Base-by-base conservation (phyloP, 2,797 vertebrate genomes). In the Melanotaenia pygmaea region DNA sequence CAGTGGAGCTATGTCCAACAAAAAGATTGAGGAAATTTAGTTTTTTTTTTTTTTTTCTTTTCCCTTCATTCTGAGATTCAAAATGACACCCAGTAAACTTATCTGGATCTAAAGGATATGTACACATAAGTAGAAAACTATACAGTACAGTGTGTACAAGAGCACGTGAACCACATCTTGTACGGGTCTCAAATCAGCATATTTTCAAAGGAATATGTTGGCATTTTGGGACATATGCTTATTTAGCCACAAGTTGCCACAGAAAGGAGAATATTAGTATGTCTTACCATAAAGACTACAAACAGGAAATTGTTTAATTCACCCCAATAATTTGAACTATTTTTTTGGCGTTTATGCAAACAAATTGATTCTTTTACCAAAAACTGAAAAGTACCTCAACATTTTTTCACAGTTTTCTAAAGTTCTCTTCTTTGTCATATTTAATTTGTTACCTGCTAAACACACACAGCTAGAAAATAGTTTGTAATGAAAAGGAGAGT, bases 121-220 rank as follows among this genome's bases (percentile, higher is more conserved):
- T 82, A 84, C 78, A 84, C 50, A n/a, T 51, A 79, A 47, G 68
- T 81, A 88, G 72, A 91, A 90, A 89, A 86, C 50, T 85, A 50
- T 86, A 88, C 85, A 89, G 82, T 86, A 88, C 90, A 91, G 91
- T 91, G 91, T 82, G 88, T 80, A 89, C 88, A 88, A 74, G 85
- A 28, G 66, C 66, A 70, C 83, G 80, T 79, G 69, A 90, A 83
- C 50, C 85, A 83, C 83, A 61, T 80, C 72, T 88, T 86, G 89
- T 74, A 91, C 87, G 63, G 78, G 86, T 91, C 87, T 90, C 57
- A 70, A 87, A 86, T 88, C 84, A 83, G 82, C 84, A 85, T 81
- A 59, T 76, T 51, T 35, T 64, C 45, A 78, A 79, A 60, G 59
- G 35, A 77, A 75, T 5, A 56, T 5, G 28, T n/a, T n/a, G 1